These are phyloP conservation scores for Campaea margaritaria DNA, from an alignment of 2,888 invertebrate species.

Conservation along the genomic window DNA sequence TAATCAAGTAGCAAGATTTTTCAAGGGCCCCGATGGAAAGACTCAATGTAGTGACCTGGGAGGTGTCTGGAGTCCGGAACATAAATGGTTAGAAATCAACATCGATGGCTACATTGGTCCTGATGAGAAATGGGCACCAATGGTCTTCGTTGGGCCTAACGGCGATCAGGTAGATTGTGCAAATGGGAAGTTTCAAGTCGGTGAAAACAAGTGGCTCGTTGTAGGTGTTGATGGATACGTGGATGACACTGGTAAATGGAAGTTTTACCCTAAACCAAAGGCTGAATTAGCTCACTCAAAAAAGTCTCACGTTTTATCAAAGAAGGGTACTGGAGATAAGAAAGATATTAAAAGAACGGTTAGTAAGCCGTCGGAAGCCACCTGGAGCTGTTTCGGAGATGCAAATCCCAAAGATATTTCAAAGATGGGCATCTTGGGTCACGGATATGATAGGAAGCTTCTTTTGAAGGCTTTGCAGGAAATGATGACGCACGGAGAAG, in stretches of 20 bases:
- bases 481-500: slow-evolving; percentile 64
- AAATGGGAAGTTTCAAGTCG: slow-evolving; percentile 68
- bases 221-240: slow-evolving; percentile 76
- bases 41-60: slow-evolving; percentile 77
- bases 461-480: slow-evolving; percentile 59
- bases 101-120: slow-evolving; percentile 72
- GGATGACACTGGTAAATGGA: slow-evolving; percentile 67
- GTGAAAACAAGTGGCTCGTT: slow-evolving; percentile 63
- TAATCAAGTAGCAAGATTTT: slow-evolving; percentile 73
- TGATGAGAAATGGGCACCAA: slow-evolving; percentile 74
- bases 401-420: slow-evolving; percentile 64
- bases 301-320: slow-evolving; percentile 25
- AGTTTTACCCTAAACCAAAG: slow-evolving; percentile 57
- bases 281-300: slow-evolving; percentile 24
- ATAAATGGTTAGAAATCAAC: slow-evolving; percentile 76
- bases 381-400: slow-evolving; percentile 77
- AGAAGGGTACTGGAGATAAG: slow-evolving; percentile 42
- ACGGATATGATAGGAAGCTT: slow-evolving; percentile 71
- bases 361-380: slow-evolving; percentile 55
- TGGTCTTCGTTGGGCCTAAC: slow-evolving; percentile 66
- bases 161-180: slow-evolving; percentile 69
- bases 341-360: slow-evolving; percentile 43
- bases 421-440: slow-evolving; percentile 74
- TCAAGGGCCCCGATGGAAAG: slow-evolving; percentile 76
- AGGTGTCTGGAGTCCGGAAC: slow-evolving; percentile 73